Evolutionary conservation across 2,113 vertebrate species (phyloP), one percentile per base, ranked within the genome.

Genomic region (Nipponia nippon): DNA sequence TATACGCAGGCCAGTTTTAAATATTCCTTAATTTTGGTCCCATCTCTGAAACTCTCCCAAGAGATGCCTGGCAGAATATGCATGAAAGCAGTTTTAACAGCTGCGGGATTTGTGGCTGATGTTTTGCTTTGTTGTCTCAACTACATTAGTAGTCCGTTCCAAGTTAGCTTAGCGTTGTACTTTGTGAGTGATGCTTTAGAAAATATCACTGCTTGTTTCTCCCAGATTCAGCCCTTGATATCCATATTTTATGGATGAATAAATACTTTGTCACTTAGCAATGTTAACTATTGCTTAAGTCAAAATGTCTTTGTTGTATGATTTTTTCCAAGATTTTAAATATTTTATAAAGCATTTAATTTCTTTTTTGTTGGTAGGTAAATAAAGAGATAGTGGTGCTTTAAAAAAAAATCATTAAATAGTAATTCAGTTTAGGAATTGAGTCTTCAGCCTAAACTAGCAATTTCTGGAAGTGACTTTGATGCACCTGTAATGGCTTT

Each of bases 401-500:
- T 91, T 27, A 15, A 93, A 93, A 76, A 63, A 29, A 76, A 63
- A 29, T 20, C 10, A 61, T 55, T 55, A 63, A 72, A 82, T 52
- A 62, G 40, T 49, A 32, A 61, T 79, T 78, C 40, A 11, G 15
- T 90, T 84, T 93, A 90, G 87, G 82, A 92, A 76, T 26, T 0
- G 3, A 85, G 16, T 44, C 65, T 86, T 90, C 36, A 70, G 49
- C 65, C 53, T 89, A 93, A 93, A 56, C 40, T 62, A 58, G 71
- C 93, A 88, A 96, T 92, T 89, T 93, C 52, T 90, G n/a, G 59
- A 63, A 94, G 21, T 0, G 10, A 78, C 59, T 92, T 89, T 79
- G 62, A 94, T 93, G 69, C 13, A 75, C 59, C 55, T 95, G 32
- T 87, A 96, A 75, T 91, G 72, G 62, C 79, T 96, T 95, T 90